Evolutionary conservation across 2,888 invertebrate genomes (phyloP), one percentile per base, ranked within the genome.

Genomic region (Macaria notata): DNA sequence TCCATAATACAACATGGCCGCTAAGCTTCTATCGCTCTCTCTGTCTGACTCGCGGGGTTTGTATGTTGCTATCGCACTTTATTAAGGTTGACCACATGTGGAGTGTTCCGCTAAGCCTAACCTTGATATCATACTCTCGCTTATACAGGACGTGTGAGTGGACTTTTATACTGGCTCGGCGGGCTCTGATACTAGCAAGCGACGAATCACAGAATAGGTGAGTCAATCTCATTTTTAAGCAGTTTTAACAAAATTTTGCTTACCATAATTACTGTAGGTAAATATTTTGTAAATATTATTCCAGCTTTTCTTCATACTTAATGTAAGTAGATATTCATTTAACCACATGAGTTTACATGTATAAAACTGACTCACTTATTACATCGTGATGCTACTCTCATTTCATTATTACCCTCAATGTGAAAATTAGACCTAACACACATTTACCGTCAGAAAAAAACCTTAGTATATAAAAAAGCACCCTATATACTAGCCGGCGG

Each of bases 1-100:
- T 90, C 90, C 90, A 90, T 91, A 91, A 89, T 87, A 88, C 89
- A 91, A 91, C 89, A 91, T 91, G 91, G 91, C 91, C 83, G 90
- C 90, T 90, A 88, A 90, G 89, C 88, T 83, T 80, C 74, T 88
- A 83, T 78, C 73, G 74, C 79, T 63, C 59, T 85, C 89, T 78
- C 79, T 76, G 73, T 89, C 84, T 65, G 75, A 62, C 86, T 56
- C 63, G 69, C 49, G 67, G 46, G 56, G 62, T 63, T 67, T 64
- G 70, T 72, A 76, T 88, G 83, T 76, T 61, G 73, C 83, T 75
- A 75, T 91, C 84, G 79, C 89, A 79, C 78, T 88, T 88, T 88
- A 88, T 88, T 91, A 90, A 83, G 81, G 86, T 86, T 90, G 91
- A 91, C 91, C 91, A 91, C 91, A 91, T 91, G 90, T 90, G 91